These are phyloP conservation scores for Athalia rosae DNA, from an alignment of 2,888 invertebrate genomes.

Conservation along the genomic window DNA sequence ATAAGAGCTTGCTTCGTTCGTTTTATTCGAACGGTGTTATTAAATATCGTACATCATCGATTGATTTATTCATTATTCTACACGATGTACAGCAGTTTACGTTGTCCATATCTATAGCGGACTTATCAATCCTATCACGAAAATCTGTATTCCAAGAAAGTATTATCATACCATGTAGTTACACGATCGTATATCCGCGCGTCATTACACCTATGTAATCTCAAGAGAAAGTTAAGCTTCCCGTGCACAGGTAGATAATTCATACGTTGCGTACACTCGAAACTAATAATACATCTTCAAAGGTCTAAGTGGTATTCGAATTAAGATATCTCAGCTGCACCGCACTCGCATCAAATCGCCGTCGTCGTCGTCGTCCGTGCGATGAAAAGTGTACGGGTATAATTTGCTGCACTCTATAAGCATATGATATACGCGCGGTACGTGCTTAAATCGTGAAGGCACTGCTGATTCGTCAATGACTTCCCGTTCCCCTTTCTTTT, in stretches of 20 bases:
- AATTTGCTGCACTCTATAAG: neutral
- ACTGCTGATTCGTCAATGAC: slow-evolving; percentile 36
- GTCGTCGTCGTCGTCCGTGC: neutral
- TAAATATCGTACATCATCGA: neutral
- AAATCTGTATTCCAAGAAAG: neutral
- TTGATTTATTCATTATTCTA: neutral
- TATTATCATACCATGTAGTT: no score
- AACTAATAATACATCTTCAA: neutral
- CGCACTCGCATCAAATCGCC: no score
- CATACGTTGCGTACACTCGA: no score
- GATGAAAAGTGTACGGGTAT: neutral
- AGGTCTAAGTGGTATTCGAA: neutral
- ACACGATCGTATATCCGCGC: no score
- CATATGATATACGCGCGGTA: neutral
- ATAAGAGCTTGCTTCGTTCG: neutral
- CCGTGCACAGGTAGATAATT: no score
- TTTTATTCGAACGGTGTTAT: neutral
- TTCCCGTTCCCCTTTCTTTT: slow-evolving; percentile 27
- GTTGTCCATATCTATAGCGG: neutral
- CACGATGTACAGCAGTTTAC: neutral
- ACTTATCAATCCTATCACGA: slow-evolving; percentile 9
- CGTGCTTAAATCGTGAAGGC: slow-evolving; percentile 13
- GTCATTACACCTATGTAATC: no score
- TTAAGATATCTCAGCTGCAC: slow-evolving; percentile 2
- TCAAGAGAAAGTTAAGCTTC: no score